Conservation (phyloP, 2,888 invertebrate genomes). For the Athalia cordata region DNA sequence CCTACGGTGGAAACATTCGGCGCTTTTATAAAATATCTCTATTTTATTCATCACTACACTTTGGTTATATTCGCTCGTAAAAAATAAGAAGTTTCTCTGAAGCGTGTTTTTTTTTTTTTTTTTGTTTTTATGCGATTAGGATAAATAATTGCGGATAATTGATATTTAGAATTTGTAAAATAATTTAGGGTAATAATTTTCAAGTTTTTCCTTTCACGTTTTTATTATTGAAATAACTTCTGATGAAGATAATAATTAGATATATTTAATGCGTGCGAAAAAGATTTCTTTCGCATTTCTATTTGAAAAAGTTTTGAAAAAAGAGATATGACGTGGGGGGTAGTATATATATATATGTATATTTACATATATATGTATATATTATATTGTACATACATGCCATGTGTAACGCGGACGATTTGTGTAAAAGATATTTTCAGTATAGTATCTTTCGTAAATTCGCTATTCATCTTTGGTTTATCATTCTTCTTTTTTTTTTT, state of each 20-base stretch:
- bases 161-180: too few species aligned
- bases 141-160: too few species aligned
- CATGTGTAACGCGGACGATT: slow-evolving; percentile 5
- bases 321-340: background rate
- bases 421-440: background rate
- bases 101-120: too few species aligned
- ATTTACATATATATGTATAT: background rate
- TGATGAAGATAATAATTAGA: too few species aligned
- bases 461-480: slow-evolving; percentile 15
- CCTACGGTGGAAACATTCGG: too few species aligned
- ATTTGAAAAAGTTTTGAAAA: background rate
- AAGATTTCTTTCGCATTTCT: background rate
- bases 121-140: too few species aligned
- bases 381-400: slow-evolving; percentile 21
- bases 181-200: too few species aligned
- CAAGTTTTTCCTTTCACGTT: background rate
- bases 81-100: too few species aligned
- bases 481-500: background rate
- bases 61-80: too few species aligned
- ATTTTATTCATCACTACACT: too few species aligned
- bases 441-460: background rate
- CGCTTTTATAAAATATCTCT: too few species aligned
- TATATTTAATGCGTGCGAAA: background rate
- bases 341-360: background rate
- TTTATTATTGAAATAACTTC: background rate